Base-by-base conservation (phyloP, 2,888 invertebrate species). In the Drosophila nr. medialis region DNA sequence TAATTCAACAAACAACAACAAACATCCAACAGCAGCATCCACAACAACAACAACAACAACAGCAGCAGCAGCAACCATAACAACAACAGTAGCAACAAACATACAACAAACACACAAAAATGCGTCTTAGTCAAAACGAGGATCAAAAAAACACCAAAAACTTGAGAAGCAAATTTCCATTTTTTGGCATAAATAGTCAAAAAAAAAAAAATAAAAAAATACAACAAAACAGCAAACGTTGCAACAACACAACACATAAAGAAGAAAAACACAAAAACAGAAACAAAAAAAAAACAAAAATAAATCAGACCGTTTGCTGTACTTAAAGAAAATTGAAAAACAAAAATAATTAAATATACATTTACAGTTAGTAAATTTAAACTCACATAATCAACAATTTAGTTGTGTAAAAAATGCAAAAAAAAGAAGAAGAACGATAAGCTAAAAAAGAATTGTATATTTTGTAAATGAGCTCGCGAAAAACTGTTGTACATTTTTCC, bases 341-440 rank as follows among this genome's bases (percentile, higher is more conserved):
- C 18, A 34, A 53, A 27, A 49, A 49, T 27, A 71, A 75, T 72
- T 62, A 64, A 56, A 66, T 76, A 71, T 62, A 79, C 42, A 62
- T 62, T 67, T 75, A 80, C 80, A 67, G 38, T 76, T 86, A 85
- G 84, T 83, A 77, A 86, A 85, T 86, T 45, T 88, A 62, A 67
- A 82, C 54, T 63, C 72, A 83, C 81, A 86, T 83, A 81, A 89
- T 80, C 83, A 77, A 69, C 80, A 83, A 24, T 62, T 64, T 84
- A 84, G 86, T 76, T 83, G 67, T 81, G 24, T 45, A 45, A 24
- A 45, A 79, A 81, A 66, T 38, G 65, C 53, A 53, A 21, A 49
- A 32, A 32, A 4, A 18, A 51, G 59, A 45, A n/a, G n/a, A 40
- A 34, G 4, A 54, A 24, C 40, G 48, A 38, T 11, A 32, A 66